A percentile compares a stretch with the other conserved stretches of the same genome.
phyloP scores from a whole-genome alignment of 2,888 invertebrate genomes.

The Antitype chi region DNA sequence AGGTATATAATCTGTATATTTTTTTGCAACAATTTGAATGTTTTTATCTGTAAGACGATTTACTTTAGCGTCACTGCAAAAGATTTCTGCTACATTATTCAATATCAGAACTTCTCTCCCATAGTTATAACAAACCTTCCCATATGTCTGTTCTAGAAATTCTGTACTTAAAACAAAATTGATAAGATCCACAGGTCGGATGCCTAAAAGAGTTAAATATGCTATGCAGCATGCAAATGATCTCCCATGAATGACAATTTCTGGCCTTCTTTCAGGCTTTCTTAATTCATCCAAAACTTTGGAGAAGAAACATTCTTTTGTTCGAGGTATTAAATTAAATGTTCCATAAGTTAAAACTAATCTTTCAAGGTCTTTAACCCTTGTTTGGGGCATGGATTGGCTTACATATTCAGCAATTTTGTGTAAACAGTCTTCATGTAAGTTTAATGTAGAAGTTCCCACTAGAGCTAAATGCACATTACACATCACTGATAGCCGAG shows the following conservation, averaged over 20 bases:
- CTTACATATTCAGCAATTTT: conserved; percentile 89
- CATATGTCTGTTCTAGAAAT: conserved; percentile 90
- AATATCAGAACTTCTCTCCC: conserved; percentile 92
- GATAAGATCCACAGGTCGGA: conserved; percentile 91
- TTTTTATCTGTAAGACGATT: conserved; percentile 87
- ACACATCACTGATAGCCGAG: conserved; percentile 91
- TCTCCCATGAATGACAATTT: conserved; percentile 91
- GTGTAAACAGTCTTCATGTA: conserved; percentile 80
- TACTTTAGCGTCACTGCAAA: conserved; percentile 90
- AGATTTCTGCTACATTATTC: conserved; percentile 91
- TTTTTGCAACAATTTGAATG: conserved; percentile 90
- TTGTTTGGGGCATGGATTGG: conserved; percentile 83
- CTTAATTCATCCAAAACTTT: conserved; percentile 88
- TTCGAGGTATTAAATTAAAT: conserved; percentile 90
- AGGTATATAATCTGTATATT: conserved; percentile 91
- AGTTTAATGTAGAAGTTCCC: conserved; percentile 87
- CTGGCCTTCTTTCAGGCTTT: conserved; percentile 87
- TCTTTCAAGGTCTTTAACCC: conserved; percentile 95
- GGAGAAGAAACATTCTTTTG: conserved; percentile 79
- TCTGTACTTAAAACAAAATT: conserved; percentile 89
- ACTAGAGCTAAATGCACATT: conserved; percentile 92
- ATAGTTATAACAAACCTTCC: conserved; percentile 82
- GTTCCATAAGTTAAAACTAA: conserved; percentile 91
- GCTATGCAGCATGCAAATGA: conserved; percentile 91
- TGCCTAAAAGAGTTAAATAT: conserved; percentile 90